A percentile compares a stretch with the other conserved stretches of the same genome.
Conservation (phyloP, 2,797 vertebrate species). For the Aphelocoma californica region DNA sequence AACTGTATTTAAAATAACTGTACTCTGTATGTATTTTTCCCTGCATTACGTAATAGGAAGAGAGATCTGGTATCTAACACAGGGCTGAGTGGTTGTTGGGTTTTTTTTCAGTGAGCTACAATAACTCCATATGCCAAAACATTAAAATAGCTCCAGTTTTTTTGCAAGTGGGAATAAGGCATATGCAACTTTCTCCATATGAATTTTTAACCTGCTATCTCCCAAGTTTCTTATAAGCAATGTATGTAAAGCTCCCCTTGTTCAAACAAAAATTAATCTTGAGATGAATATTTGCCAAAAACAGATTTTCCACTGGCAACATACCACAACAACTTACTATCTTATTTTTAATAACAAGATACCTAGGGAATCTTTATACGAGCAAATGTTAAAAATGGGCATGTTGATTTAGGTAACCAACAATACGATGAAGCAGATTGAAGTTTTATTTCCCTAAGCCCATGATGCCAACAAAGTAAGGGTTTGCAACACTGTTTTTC, state of each 20-base stretch:
- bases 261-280: not conserved
- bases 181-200: not conserved
- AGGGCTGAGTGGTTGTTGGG: not conserved
- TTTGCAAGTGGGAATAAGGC: slow-evolving; percentile 29
- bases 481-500: not conserved
- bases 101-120: slow-evolving; percentile 31
- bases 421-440: not conserved
- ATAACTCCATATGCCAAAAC: slow-evolving; percentile 47
- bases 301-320: not conserved
- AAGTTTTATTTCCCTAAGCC: not conserved
- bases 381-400: not conserved
- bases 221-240: not conserved
- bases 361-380: not conserved
- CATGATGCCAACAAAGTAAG: not conserved
- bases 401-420: not conserved
- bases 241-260: not conserved
- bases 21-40: slow-evolving; percentile 9
- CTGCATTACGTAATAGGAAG: slow-evolving; percentile 14
- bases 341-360: not conserved
- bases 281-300: not conserved
- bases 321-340: not conserved
- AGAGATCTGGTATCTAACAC: slow-evolving; percentile 39
- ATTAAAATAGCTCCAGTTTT: slow-evolving; percentile 23
- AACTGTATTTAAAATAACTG: slow-evolving; percentile 49
- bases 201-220: slow-evolving; percentile 12